These are phyloP conservation scores for Neodiprion virginianus DNA, from an alignment of 1,140 invertebrate species.

Conservation along the genomic window DNA sequence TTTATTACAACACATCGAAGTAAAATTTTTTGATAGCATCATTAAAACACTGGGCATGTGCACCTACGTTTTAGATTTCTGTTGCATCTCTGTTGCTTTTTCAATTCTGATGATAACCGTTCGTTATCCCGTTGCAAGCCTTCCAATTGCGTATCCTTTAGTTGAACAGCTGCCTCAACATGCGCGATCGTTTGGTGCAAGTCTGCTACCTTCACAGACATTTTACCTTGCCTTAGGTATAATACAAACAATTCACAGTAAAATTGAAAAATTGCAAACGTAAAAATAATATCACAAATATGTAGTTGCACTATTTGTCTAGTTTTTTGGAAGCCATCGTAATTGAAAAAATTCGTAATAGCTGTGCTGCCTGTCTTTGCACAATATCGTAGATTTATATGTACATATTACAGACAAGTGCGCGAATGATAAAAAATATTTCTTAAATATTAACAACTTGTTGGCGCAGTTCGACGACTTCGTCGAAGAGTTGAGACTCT, in stretches of 20 bases:
- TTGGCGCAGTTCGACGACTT: slow-evolving; percentile 28
- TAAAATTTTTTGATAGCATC: background rate
- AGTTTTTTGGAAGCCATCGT: background rate
- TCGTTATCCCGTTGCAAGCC: slow-evolving; percentile 35
- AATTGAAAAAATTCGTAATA: too few species aligned
- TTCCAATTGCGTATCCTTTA: slow-evolving; percentile 37
- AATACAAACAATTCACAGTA: background rate
- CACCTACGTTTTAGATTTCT: slow-evolving; percentile 44
- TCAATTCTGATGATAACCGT: slow-evolving; percentile 37
- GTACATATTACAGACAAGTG: too few species aligned
- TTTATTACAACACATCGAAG: too few species aligned
- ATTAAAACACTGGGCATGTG: slow-evolving; percentile 8
- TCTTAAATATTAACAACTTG: slow-evolving; percentile 27
- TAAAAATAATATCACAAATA: background rate
- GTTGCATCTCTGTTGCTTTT: slow-evolving; percentile 40
- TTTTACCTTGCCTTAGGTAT: background rate
- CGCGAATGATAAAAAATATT: too few species aligned
- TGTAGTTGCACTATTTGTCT: background rate
- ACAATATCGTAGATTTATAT: too few species aligned
- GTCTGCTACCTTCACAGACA: slow-evolving; percentile 27
- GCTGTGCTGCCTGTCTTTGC: too few species aligned
- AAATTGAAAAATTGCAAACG: background rate
- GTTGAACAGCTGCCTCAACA: slow-evolving; percentile 30
- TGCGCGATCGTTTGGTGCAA: slow-evolving; percentile 29
- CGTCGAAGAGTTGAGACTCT: slow-evolving; percentile 20